A percentile compares a stretch with the other conserved stretches of the same genome.
These are phyloP conservation scores for Lamellibrachia satsuma DNA, from an alignment of 2,888 invertebrate genomes.

Conservation along the genomic window DNA sequence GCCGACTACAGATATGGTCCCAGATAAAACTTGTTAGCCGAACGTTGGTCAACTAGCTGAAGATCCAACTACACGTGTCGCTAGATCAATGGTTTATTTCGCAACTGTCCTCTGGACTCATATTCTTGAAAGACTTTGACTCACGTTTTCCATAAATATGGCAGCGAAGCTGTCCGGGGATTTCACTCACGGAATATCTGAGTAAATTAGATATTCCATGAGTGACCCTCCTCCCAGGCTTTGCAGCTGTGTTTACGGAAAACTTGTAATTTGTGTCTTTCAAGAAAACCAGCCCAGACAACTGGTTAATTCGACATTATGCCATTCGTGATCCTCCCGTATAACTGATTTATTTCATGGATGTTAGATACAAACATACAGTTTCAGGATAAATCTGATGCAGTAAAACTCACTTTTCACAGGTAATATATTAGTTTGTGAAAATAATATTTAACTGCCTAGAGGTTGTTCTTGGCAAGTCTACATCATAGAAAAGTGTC, in stretches of 20 bases:
- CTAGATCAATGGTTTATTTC: not conserved
- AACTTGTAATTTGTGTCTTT: too few relatives aligned
- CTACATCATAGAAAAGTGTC: not conserved
- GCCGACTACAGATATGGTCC: constrained; percentile 13
- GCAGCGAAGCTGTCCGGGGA: too few relatives aligned
- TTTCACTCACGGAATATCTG: too few relatives aligned
- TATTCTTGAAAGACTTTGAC: too few relatives aligned
- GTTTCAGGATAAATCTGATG: not conserved
- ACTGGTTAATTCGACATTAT: not conserved
- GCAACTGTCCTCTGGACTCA: not conserved
- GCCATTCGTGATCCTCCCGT: not conserved
- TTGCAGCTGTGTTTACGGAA: too few relatives aligned
- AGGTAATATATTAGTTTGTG: not conserved
- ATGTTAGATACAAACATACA: not conserved
- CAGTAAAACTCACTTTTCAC: not conserved
- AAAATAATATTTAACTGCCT: not conserved
- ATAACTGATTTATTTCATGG: not conserved
- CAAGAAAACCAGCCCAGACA: not conserved
- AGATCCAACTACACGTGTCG: not conserved
- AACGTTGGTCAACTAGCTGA: not conserved
- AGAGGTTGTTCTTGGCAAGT: not conserved
- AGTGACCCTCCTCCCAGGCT: too few relatives aligned
- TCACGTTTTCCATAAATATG: too few relatives aligned
- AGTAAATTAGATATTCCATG: too few relatives aligned
- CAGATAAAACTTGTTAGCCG: constrained; percentile 1